Conservation (phyloP, 2,113 vertebrate genomes). For the Dromaius novaehollandiae region DNA sequence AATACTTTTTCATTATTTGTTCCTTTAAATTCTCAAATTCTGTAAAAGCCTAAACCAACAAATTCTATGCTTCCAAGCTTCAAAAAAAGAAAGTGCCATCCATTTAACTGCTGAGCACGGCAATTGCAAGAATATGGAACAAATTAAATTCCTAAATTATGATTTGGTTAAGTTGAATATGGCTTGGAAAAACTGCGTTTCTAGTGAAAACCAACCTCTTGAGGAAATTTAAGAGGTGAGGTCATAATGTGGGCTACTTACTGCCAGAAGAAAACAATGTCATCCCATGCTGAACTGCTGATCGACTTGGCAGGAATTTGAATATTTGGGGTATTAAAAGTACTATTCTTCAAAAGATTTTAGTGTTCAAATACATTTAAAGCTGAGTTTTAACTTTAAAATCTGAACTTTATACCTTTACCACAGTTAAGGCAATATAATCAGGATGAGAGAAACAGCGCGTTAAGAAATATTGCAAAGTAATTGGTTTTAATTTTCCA, state of each 20-base stretch:
- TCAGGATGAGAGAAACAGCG: background rate
- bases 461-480: background rate
- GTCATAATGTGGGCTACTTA: conserved; percentile 32
- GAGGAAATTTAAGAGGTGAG: conserved; percentile 54
- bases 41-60: background rate
- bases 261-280: conserved; percentile 26
- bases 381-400: background rate
- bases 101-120: background rate
- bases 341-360: background rate
- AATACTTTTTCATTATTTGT: background rate
- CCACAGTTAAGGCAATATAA: background rate
- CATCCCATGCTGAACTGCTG: background rate
- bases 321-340: background rate
- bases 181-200: conserved; percentile 38
- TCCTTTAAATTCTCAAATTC: background rate
- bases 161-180: conserved; percentile 10
- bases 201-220: conserved; percentile 38
- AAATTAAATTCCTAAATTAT: conserved; percentile 51
- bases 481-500: background rate
- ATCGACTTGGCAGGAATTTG: conserved; percentile 16
- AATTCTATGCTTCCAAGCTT: background rate
- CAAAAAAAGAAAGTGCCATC: background rate
- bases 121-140: conserved; percentile 23
- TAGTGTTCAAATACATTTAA: background rate
- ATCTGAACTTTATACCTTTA: background rate